Percentiles rank a stretch among this genome's conserved stretches.
phyloP scores from a whole-genome alignment of 1,140 invertebrate species.

The Eumeta japonica region DNA sequence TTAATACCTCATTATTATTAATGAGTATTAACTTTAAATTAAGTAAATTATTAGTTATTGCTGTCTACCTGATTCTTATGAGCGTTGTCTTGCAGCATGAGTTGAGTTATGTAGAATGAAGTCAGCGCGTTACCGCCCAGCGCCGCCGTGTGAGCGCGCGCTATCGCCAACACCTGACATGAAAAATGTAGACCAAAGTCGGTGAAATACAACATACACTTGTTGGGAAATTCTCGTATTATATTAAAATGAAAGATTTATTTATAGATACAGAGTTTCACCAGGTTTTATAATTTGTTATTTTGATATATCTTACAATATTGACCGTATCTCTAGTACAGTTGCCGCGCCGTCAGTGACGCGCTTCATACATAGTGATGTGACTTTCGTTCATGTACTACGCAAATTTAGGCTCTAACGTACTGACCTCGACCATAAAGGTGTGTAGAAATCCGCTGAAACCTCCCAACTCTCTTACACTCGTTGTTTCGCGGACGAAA shows the following conservation, averaged over 20 bases:
- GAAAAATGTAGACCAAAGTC: neutral
- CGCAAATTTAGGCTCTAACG: neutral
- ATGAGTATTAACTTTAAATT: too few relatives aligned
- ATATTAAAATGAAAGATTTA: neutral
- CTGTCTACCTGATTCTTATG: slow-evolving; percentile 97
- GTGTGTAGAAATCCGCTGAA: slow-evolving; percentile 91
- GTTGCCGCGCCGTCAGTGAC: too few relatives aligned
- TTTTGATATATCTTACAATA: too few relatives aligned
- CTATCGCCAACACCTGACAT: slow-evolving; percentile 74
- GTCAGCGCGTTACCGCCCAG: slow-evolving; percentile 95
- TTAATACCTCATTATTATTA: too few relatives aligned
- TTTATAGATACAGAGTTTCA: too few relatives aligned
- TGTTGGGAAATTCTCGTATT: neutral
- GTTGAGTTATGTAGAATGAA: slow-evolving; percentile 89
- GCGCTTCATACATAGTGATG: too few relatives aligned
- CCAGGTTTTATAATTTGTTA: too few relatives aligned
- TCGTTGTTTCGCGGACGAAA: slow-evolving; percentile 92
- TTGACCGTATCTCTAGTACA: too few relatives aligned
- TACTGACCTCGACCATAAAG: slow-evolving; percentile 80
- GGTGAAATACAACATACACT: neutral
- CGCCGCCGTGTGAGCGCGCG: slow-evolving; percentile 87
- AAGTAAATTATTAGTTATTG: too few relatives aligned
- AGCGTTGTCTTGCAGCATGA: slow-evolving; percentile 85
- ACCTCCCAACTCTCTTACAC: slow-evolving; percentile 86
- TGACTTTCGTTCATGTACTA: neutral